Percentiles rank a stretch among this genome's conserved stretches.
phyloP scores from a whole-genome alignment of 2,113 vertebrate genomes.

The Dipodomys spectabilis region DNA sequence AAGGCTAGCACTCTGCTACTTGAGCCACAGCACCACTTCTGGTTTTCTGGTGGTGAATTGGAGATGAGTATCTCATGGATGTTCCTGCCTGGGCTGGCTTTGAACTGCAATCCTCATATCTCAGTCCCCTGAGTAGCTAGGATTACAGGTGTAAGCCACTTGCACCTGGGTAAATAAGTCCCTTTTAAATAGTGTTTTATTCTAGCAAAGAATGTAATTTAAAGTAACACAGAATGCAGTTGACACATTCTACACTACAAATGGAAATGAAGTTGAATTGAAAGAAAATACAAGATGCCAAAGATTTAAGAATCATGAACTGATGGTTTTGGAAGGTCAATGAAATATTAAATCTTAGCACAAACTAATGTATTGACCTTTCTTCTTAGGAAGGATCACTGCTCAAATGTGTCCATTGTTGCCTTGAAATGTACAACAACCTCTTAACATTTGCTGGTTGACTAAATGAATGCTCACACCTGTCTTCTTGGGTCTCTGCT shows the following conservation, averaged over 20 bases:
- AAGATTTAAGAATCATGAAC: neutral
- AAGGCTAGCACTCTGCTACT: too few species aligned
- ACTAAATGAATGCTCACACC: neutral
- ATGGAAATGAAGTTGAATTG: neutral
- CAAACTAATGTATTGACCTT: neutral
- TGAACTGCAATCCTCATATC: too few species aligned
- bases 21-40: too few species aligned
- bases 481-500: neutral
- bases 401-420: neutral
- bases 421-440: neutral
- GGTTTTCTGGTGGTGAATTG: too few species aligned
- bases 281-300: neutral
- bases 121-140: too few species aligned
- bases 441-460: neutral
- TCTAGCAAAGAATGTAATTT: conserved; percentile 34
- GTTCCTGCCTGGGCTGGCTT: too few species aligned
- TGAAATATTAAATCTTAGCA: neutral
- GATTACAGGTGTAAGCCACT: too few species aligned
- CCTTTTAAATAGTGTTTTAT: neutral
- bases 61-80: too few species aligned
- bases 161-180: neutral
- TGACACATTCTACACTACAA: neutral
- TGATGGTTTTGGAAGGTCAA: neutral
- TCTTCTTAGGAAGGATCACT: neutral
- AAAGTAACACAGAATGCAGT: neutral